A percentile compares a stretch with the other conserved stretches of the same genome.
Evolutionary conservation across 2,888 invertebrate genomes (phyloP).

Genomic region (Germaria angustata): DNA sequence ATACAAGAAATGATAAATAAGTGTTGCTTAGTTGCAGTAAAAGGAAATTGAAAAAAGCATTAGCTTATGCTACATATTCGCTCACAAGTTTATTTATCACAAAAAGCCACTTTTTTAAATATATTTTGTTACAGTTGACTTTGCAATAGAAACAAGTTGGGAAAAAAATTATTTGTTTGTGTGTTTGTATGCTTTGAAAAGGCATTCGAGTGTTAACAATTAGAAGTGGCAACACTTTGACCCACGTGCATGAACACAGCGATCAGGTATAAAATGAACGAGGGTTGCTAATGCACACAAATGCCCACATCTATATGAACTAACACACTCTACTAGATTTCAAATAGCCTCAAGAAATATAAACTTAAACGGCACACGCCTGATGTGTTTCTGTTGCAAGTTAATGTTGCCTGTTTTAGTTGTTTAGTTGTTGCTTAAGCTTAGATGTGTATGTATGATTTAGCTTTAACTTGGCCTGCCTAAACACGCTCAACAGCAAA

Average conservation of each 20-base stretch:
- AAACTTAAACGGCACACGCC: conserved; percentile 61
- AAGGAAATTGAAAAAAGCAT: neutral
- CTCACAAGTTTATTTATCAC: neutral
- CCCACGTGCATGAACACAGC: conserved; percentile 52
- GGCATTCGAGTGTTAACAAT: conserved; percentile 66
- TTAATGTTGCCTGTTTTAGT: conserved; percentile 21
- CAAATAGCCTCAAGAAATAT: neutral
- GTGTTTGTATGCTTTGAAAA: conserved; percentile 3
- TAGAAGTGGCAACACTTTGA: conserved; percentile 68
- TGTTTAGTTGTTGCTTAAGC: conserved; percentile 23
- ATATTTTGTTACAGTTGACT: conserved; percentile 3
- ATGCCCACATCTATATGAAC: neutral
- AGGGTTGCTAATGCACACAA: conserved; percentile 4
- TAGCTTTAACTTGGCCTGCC: conserved; percentile 60
- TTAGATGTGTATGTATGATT: conserved; percentile 35
- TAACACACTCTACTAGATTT: neutral
- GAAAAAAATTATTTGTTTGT: too few relatives aligned
- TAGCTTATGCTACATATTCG: conserved; percentile 13
- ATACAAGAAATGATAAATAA: too few relatives aligned
- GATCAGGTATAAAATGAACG: conserved; percentile 34
- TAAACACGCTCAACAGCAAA: conserved; percentile 58
- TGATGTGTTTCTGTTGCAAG: conserved; percentile 53
- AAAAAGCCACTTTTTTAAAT: conserved; percentile 2
- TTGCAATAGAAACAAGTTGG: conserved; percentile 27
- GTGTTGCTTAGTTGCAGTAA: too few relatives aligned